Evolutionary conservation across 1,140 invertebrate species (phyloP).

Genomic region (Oppia nitens): DNA sequence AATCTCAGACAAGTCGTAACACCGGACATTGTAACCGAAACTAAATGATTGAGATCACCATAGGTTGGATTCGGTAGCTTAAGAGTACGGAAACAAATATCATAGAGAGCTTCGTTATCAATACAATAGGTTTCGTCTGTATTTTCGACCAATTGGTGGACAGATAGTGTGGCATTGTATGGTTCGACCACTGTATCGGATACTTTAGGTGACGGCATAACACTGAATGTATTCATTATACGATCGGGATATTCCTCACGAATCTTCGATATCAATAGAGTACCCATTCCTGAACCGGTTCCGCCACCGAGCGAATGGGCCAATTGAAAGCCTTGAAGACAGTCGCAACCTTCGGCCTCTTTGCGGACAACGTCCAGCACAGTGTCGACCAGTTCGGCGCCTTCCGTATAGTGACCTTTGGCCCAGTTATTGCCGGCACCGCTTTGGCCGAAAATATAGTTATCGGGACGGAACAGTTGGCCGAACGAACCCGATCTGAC

Average conservation of each 20-base stretch:
- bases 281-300: conserved; percentile 26
- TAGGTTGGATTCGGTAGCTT: conserved; percentile 33
- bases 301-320: conserved; percentile 27
- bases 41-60: conserved; percentile 34
- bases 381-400: conserved; percentile 60
- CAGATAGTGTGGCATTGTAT: conserved; percentile 33
- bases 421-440: conserved; percentile 66
- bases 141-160: conserved; percentile 32
- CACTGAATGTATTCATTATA: conserved; percentile 22
- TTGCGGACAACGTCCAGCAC: conserved; percentile 68
- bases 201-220: conserved; percentile 25
- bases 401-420: conserved; percentile 77
- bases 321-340: conserved; percentile 36
- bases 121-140: conserved; percentile 34
- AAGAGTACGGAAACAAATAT: conserved; percentile 33
- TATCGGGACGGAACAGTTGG: conserved; percentile 55
- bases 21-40: conserved; percentile 39
- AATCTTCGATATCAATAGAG: conserved; percentile 26
- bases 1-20: conserved; percentile 44
- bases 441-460: conserved; percentile 22
- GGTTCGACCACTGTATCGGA: conserved; percentile 39
- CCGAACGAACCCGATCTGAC: conserved; percentile 70
- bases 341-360: conserved; percentile 61
- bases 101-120: conserved; percentile 34
- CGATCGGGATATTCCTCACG: conserved; percentile 27